Base-by-base conservation (phyloP, 2,797 vertebrate genomes). In the Hipposideros larvatus region DNA sequence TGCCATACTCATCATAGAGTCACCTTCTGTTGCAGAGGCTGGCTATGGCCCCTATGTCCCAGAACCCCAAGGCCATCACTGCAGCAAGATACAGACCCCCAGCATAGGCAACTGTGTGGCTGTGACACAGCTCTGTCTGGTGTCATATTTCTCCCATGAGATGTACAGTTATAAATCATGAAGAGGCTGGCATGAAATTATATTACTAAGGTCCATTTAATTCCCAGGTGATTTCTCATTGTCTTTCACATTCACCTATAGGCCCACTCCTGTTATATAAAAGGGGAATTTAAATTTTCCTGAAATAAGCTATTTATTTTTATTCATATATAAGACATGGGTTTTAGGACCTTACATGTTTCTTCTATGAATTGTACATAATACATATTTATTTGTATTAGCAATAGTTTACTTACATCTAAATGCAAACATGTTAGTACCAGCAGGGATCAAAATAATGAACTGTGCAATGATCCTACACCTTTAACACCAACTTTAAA, bases 141-240 rank as follows among this genome's bases (percentile, higher is more conserved):
- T 66, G 7, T 34, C 9, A 4, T 41, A 48, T 77, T 74, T 68
- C 48, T 84, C 37, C 71, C 26, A 11, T 61, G 43, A 91, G n/a
- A 18, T 59, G 6, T 14, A 65, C 7, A 48, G 14, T 37, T 59
- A 65, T 53, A 79, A 91, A 73, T 55, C 53, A 71, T 22, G 10
- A 90, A 66, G 79, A 53, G 16, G 11, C 16, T 63, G 28, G 2
- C 3, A 46, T n/a, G 31, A 93, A 82, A 88, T 80, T 37, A 78
- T 22, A 86, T 74, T 79, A 46, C 71, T 74, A 70, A 86, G 9
- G 11, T 88, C 66, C 80, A 85, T 63, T 90, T 92, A 57, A 91
- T 74, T 85, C 46, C 26, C 13, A 61, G 63, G 46, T 71, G 13
- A 68, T 84, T 14, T 13, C 11, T 26, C 41, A 78, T 75, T 84